Percentiles rank a stretch among this genome's conserved stretches.
phyloP scores from a whole-genome alignment of 2,797 vertebrate genomes.

The Xiphophorus birchmanni region DNA sequence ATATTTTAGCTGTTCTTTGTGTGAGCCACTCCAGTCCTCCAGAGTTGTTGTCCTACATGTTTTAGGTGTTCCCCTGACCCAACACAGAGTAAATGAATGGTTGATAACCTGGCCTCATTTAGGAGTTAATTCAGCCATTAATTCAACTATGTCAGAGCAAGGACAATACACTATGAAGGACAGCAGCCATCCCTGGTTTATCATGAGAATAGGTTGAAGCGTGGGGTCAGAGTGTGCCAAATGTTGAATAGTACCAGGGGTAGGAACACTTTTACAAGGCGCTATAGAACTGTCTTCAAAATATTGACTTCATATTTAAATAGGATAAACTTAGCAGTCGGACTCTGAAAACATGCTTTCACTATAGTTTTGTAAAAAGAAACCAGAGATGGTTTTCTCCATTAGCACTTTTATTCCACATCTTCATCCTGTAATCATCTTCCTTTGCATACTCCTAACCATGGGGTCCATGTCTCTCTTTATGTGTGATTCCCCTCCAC shows the following conservation, averaged over 20 bases:
- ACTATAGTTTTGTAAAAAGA: neutral
- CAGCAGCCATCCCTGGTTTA: neutral
- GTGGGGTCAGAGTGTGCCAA: neutral
- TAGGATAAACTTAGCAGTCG: too few species aligned
- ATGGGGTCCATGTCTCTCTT: slow-evolving; percentile 73
- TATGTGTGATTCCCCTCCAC: slow-evolving; percentile 70
- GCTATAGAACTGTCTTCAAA: neutral
- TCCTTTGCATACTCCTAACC: slow-evolving; percentile 68
- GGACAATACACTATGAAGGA: neutral
- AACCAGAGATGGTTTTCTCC: slow-evolving; percentile 11
- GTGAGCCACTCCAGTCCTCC: neutral
- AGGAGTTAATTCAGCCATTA: neutral
- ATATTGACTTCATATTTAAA: neutral
- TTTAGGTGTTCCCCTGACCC: neutral
- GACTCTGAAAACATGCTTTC: neutral
- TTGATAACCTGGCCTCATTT: neutral
- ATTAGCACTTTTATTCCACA: slow-evolving; percentile 33
- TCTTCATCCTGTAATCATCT: slow-evolving; percentile 56
- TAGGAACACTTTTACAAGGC: neutral
- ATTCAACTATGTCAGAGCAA: neutral
- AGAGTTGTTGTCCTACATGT: neutral
- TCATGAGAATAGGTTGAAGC: neutral
- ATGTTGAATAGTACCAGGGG: neutral
- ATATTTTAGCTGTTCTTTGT: neutral
- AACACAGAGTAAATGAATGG: neutral